These are phyloP conservation scores for Prolemur simus DNA, from an alignment of 2,113 vertebrate species.

Conservation along the genomic window DNA sequence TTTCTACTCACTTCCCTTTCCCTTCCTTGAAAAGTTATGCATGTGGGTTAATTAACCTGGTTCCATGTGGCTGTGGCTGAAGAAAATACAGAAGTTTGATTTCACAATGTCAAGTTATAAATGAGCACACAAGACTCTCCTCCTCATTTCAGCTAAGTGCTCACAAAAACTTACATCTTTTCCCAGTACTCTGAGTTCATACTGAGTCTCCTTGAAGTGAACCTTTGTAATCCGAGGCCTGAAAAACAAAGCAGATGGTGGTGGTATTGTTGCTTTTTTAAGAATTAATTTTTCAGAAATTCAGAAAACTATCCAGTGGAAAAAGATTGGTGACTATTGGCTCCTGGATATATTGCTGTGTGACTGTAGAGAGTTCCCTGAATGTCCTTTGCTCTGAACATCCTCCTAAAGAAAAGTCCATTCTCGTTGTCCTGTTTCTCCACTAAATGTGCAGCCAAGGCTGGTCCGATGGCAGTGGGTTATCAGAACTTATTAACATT, in stretches of 20 bases:
- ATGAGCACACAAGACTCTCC: not conserved
- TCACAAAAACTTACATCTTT: slow-evolving; percentile 92
- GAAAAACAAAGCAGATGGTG: slow-evolving; percentile 56
- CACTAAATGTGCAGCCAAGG: not conserved
- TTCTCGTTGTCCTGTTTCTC: not conserved
- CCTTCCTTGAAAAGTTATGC: not conserved
- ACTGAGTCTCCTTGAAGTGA: slow-evolving; percentile 94
- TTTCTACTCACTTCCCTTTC: not conserved
- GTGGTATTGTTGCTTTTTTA: not conserved
- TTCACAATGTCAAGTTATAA: not conserved
- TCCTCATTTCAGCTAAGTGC: not conserved
- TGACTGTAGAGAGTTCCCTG: not conserved
- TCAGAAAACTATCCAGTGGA: not conserved
- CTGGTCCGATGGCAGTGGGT: too few relatives aligned
- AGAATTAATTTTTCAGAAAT: not conserved
- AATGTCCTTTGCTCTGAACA: not conserved
- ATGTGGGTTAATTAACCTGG: not conserved
- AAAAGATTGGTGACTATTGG: not conserved
- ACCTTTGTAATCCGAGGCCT: slow-evolving; percentile 96
- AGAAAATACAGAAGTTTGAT: not conserved
- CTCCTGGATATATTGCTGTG: not conserved
- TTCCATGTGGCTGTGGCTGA: not conserved
- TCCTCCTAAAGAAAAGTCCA: not conserved
- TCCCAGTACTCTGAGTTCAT: slow-evolving; percentile 92
- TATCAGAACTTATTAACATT: too few relatives aligned